Percentiles rank a stretch among this genome's conserved stretches.
Evolutionary conservation across 2,797 vertebrate genomes (phyloP).

Genomic region (Gobio occitaniae): DNA sequence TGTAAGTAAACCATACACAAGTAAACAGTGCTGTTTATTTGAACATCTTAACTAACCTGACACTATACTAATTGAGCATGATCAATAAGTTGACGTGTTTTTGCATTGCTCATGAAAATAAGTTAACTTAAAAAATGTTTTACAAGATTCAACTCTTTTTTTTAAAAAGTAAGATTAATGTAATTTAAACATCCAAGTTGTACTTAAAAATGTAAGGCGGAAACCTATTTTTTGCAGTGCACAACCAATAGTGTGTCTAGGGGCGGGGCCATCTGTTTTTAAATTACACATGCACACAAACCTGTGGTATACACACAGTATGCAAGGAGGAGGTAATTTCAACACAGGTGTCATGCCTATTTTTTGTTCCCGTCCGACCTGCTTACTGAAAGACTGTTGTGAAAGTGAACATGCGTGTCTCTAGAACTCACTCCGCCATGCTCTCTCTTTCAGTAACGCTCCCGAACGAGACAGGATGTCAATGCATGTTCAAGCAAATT

Average conservation of each 20-base stretch:
- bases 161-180: too few species aligned
- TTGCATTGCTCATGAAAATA: too few species aligned
- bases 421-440: neutral
- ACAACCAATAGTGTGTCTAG: neutral
- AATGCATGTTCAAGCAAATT: conserved; percentile 25
- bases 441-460: neutral
- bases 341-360: neutral
- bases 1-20: neutral
- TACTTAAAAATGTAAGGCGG: too few species aligned
- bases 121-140: too few species aligned
- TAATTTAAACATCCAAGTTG: too few species aligned
- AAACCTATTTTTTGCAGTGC: too few species aligned
- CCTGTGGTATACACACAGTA: neutral
- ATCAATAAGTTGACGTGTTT: too few species aligned
- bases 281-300: neutral
- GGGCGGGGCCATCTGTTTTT: neutral
- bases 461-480: neutral
- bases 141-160: too few species aligned
- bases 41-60: neutral
- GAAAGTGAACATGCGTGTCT: neutral
- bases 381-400: neutral
- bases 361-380: neutral
- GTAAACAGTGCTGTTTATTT: neutral
- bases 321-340: neutral
- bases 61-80: too few species aligned